phyloP scores from a whole-genome alignment of 2,113 vertebrate species.

The Pangasianodon hypophthalmus region DNA sequence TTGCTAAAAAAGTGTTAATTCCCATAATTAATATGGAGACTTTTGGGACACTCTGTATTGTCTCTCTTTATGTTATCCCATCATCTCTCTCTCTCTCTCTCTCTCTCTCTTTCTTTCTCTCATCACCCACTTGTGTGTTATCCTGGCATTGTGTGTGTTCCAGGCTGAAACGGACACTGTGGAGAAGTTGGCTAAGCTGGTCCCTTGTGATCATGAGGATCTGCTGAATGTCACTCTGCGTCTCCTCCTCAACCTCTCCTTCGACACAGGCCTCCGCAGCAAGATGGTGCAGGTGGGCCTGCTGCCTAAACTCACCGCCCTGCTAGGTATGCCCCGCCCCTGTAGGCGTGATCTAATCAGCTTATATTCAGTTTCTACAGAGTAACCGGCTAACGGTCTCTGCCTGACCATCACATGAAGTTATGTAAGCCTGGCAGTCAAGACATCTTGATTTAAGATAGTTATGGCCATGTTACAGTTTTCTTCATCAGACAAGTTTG shows the following conservation, averaged over 20 bases:
- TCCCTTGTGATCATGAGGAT: slow-evolving; percentile 87
- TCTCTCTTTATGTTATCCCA: neutral
- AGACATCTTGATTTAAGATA: no score
- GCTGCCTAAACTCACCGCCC: slow-evolving; percentile 83
- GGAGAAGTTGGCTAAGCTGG: slow-evolving; percentile 86
- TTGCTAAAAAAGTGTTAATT: no score
- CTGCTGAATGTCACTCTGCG: slow-evolving; percentile 83
- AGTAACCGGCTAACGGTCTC: neutral
- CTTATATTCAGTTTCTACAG: neutral
- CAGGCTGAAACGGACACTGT: slow-evolving; percentile 88
- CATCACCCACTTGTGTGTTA: neutral
- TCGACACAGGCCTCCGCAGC: slow-evolving; percentile 86
- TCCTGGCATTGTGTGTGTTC: neutral
- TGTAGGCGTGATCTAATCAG: neutral
- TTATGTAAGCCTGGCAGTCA: no score
- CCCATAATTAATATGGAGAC: no score
- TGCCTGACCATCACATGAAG: no score
- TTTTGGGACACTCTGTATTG: neutral
- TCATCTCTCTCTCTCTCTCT: neutral
- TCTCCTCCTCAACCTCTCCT: slow-evolving; percentile 89
- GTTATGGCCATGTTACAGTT: no score
- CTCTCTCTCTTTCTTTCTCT: neutral
- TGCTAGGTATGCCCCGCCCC: slow-evolving; percentile 77
- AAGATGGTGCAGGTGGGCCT: slow-evolving; percentile 93
- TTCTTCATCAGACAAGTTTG: no score